Conservation (phyloP, 2,113 vertebrate species). For the Pandion haliaetus region DNA sequence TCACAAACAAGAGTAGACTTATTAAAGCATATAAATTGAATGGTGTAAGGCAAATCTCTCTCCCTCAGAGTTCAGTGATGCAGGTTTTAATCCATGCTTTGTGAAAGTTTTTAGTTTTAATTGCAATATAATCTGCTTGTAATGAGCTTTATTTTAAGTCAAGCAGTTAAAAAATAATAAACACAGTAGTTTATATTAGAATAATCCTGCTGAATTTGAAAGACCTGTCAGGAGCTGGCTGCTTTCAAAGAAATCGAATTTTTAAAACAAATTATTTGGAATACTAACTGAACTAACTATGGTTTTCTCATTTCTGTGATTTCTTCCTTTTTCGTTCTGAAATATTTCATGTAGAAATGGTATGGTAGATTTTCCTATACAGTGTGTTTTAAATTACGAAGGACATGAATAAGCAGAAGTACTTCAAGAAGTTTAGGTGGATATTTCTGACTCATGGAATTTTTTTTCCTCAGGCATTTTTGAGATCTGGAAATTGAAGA, state of each 20-base stretch:
- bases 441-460: not conserved
- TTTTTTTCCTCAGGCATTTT: not conserved
- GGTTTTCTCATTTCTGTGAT: not conserved
- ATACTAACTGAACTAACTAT: not conserved
- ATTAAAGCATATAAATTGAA: not conserved
- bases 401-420: not conserved
- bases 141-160: not conserved
- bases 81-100: not conserved
- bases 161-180: not conserved
- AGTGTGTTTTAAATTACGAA: not conserved
- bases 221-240: not conserved
- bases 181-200: not conserved
- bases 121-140: not conserved
- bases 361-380: not conserved
- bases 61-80: not conserved
- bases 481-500: not conserved
- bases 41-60: not conserved
- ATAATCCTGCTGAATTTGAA: not conserved
- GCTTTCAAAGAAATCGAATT: not conserved
- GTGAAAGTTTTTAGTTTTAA: not conserved
- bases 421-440: not conserved
- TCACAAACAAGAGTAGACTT: not conserved
- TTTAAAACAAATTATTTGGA: not conserved
- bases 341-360: not conserved
- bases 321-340: not conserved